Percentiles rank a stretch among this genome's conserved stretches.
phyloP scores from a whole-genome alignment of 2,888 invertebrate species.

The Chloroclysta siterata region DNA sequence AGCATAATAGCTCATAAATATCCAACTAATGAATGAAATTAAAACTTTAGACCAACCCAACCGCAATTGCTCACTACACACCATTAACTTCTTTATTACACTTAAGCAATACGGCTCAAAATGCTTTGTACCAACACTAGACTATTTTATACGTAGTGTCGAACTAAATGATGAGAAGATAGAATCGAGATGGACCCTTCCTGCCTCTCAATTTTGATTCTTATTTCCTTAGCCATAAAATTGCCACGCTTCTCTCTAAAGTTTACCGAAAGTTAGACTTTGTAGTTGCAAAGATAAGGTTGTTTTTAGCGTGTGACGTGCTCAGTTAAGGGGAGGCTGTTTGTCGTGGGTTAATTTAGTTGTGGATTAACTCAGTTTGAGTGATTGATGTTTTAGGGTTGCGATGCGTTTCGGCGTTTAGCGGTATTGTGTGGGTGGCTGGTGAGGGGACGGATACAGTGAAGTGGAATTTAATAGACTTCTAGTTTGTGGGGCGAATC shows the following conservation, averaged over 20 bases:
- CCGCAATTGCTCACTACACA: constrained; percentile 34
- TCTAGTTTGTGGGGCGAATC: constrained; percentile 10
- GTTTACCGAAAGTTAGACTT: constrained; percentile 46
- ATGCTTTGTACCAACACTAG: constrained; percentile 41
- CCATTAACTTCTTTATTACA: constrained; percentile 40
- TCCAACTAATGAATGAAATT: constrained; percentile 65
- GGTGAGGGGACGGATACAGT: constrained; percentile 22
- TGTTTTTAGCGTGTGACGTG: constrained; percentile 46
- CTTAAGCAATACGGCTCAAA: constrained; percentile 39
- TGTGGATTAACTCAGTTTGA: constrained; percentile 80
- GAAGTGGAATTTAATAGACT: constrained; percentile 23
- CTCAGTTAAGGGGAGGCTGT: constrained; percentile 64
- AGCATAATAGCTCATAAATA: too few relatives aligned
- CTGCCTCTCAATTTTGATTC: constrained; percentile 57
- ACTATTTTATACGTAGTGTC: constrained; percentile 46
- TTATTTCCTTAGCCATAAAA: constrained; percentile 45
- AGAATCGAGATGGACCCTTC: constrained; percentile 62
- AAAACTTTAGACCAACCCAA: constrained; percentile 48
- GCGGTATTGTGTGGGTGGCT: constrained; percentile 50
- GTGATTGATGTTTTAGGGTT: constrained; percentile 78
- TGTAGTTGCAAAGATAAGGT: constrained; percentile 48
- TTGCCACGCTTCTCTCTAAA: constrained; percentile 22
- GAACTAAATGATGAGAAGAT: constrained; percentile 69
- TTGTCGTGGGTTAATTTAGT: constrained; percentile 81
- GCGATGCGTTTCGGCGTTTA: constrained; percentile 56